A percentile compares a stretch with the other conserved stretches of the same genome.
Evolutionary conservation across 2,888 invertebrate species (phyloP).

Genomic region (Sinelater perroti): DNA sequence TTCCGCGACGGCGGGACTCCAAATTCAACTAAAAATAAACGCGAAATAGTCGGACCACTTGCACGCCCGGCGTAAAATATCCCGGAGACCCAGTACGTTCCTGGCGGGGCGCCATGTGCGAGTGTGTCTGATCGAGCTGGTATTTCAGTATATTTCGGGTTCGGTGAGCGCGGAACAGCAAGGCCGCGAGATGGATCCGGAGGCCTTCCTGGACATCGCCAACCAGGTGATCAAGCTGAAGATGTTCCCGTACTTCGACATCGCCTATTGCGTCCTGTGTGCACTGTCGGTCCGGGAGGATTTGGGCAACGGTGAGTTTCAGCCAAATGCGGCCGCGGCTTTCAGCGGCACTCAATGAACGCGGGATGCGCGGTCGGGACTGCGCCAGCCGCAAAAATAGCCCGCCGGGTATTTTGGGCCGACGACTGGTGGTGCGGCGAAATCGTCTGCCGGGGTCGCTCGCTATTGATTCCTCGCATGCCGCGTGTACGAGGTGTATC

Average conservation of each 20-base stretch:
- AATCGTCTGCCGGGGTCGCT: too few relatives aligned
- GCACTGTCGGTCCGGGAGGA: slow-evolving; percentile 96
- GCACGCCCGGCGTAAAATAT: slow-evolving; percentile 33
- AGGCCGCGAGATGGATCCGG: slow-evolving; percentile 82
- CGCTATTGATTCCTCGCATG: too few relatives aligned
- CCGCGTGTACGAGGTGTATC: too few relatives aligned
- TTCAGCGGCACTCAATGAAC: slow-evolving; percentile 12
- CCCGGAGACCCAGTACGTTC: slow-evolving; percentile 33
- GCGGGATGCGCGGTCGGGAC: slow-evolving; percentile 18
- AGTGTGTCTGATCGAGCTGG: slow-evolving; percentile 32
- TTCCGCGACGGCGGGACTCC: too few relatives aligned
- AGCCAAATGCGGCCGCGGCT: background rate
- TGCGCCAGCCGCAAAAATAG: slow-evolving; percentile 19
- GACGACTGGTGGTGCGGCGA: too few relatives aligned
- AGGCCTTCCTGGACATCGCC: slow-evolving; percentile 96
- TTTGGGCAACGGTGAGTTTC: slow-evolving; percentile 82
- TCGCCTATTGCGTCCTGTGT: slow-evolving; percentile 95
- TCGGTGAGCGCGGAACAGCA: slow-evolving; percentile 25
- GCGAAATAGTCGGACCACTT: slow-evolving; percentile 29
- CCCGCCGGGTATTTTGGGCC: too few relatives aligned
- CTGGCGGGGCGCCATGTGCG: slow-evolving; percentile 37
- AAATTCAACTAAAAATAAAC: slow-evolving; percentile 37
- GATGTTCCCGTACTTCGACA: slow-evolving; percentile 99
- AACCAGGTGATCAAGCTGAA: slow-evolving; percentile 98
- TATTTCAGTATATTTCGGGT: slow-evolving; percentile 39